Base-by-base conservation (phyloP, 2,797 vertebrate genomes). In the Manis javanica region DNA sequence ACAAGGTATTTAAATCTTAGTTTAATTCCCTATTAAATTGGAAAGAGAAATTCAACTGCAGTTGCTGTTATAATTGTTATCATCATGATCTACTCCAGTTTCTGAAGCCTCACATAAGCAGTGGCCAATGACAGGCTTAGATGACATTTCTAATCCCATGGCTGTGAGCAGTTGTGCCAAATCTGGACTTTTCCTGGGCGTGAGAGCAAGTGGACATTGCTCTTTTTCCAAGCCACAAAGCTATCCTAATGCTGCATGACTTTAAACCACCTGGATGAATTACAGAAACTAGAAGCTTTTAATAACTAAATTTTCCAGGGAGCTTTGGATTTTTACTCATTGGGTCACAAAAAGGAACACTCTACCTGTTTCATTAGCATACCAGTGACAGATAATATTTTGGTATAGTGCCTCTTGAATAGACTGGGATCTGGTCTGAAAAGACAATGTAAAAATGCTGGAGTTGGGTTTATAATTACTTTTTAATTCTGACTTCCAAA, bases 401-500 rank as follows among this genome's bases (percentile, higher is more conserved):
- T 88, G 69, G 7, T 42, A 31, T 5, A 84, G 3, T 68, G 46
- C 13, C 69, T 94, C 53, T 88, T 94, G 39, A 96, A 72, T 37
- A 87, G 59, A 91, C 8, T 10, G 23, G 63, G 21, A 59, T 97
- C 18, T 82, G 11, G 14, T 55, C 19, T 89, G 55, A 90, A 86
- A 29, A 93, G 59, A 49, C 24, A 72, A 49, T 51, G 31, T 83
- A 7, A 61, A 79, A 59, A 86, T 85, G 63, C 15, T 16, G 78
- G 37, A 90, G 6, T 11, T 93, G 7, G 31, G 1, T 68, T 46
- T 82, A 74, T 79, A 94, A 92, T 81, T 96, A 88, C 26, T 93
- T 87, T 31, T 9, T 95, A 84, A 94, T 93, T 92, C 85, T 79
- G 74, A 86, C 77, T 92, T 83, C 29, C 31, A 42, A 92, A 93